Base-by-base conservation (phyloP, 1,140 invertebrate genomes). In the Scaptodrosophila lebanonensis region DNA sequence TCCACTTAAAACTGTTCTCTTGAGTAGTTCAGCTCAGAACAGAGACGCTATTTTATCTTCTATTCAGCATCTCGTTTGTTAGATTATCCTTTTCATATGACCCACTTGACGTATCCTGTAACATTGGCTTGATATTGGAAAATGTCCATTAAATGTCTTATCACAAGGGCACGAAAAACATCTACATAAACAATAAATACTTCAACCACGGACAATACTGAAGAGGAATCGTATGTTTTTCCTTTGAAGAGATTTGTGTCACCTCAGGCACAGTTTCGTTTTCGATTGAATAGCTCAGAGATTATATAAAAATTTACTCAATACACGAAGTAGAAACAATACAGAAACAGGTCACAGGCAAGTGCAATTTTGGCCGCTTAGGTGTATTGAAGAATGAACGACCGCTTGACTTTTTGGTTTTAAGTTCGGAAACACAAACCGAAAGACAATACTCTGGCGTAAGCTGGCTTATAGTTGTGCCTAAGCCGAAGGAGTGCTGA, bases 361-460 rank as follows among this genome's bases (percentile, higher is more conserved):
- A 61, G 66, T 77, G 72, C 58, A 77, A 66, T 60, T 54, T 35
- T 53, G 71, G 54, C 36, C 50, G 65, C 51, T 56, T 56, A 47
- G 44, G 53, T 18, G 52, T 43, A 71, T 62, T 71, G 56, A 52
- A 35, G 53, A 60, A 29, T 47, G 29, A 47, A 43, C 42, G 51
- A 68, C 53, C 29, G 63, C 59, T 83, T 84, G 73, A 84, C 76
- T 82, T 85, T 67, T 84, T 83, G 83, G 76, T 76, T 69, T 66
- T 52, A 59, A 32, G 40, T 60, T 61, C 15, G n/a, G 33, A n/a
- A 45, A 54, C 42, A 66, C 36, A 53, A 59, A 49, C 22, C 16
- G 6, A 25, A 25, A 85, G 22, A 7, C 22, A 33, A 22, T 18
- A 27, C 36, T 39, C n/a, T n/a, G n/a, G n/a, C n/a, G n/a, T 73